Percentiles rank a stretch among this genome's conserved stretches.
These are phyloP conservation scores for Pica pica DNA, from an alignment of 2,113 vertebrate species.

Conservation along the genomic window DNA sequence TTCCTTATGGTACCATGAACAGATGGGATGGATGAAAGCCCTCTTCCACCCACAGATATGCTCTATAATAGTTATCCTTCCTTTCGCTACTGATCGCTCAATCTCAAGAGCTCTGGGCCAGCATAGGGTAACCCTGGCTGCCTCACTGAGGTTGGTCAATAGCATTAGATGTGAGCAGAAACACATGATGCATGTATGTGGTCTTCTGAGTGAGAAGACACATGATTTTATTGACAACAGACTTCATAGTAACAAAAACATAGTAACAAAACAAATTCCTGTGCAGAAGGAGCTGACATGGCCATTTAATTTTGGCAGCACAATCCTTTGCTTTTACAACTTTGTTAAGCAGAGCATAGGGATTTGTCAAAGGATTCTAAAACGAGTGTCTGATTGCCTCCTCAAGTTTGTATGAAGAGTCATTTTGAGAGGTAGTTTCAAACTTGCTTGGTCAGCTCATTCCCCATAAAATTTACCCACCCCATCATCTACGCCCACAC, in stretches of 20 bases:
- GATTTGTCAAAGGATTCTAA: slow-evolving; percentile 10
- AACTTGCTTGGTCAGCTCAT: slow-evolving; percentile 39
- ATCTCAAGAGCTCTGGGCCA: neutral
- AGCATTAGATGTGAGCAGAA: neutral
- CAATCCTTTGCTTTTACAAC: neutral
- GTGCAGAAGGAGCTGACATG: neutral
- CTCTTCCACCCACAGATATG: neutral
- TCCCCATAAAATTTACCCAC: slow-evolving; percentile 19
- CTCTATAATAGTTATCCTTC: neutral
- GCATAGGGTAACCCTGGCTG: neutral
- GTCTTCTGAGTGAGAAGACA: neutral
- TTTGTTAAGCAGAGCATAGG: neutral
- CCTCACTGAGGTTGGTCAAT: neutral
- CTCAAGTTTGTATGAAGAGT: neutral
- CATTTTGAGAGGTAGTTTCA: neutral
- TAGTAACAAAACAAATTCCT: neutral
- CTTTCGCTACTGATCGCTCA: neutral
- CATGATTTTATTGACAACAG: neutral
- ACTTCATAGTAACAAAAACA: neutral
- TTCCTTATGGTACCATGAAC: neutral
- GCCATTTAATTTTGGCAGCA: neutral
- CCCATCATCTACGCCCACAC: neutral
- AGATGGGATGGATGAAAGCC: neutral
- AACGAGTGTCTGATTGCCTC: slow-evolving; percentile 11
- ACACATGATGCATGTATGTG: neutral